These are phyloP conservation scores for Strix aluco DNA, from an alignment of 2,113 vertebrate species.

Conservation along the genomic window DNA sequence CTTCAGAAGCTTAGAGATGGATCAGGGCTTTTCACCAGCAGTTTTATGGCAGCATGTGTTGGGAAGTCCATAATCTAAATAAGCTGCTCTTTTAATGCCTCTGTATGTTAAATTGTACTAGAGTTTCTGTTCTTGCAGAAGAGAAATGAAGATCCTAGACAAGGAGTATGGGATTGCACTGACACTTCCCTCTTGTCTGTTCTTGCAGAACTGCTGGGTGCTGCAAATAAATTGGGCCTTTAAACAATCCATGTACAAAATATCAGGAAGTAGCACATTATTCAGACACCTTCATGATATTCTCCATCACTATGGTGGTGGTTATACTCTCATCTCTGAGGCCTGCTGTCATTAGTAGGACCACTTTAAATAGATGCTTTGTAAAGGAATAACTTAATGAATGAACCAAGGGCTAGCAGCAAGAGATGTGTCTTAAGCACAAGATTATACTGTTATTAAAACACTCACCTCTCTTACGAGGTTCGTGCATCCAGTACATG, in stretches of 20 bases:
- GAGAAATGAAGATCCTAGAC: not conserved
- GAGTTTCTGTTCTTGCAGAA: not conserved
- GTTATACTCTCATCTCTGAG: not conserved
- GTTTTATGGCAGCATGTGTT: not conserved
- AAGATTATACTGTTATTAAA: not conserved
- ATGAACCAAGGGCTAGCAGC: not conserved
- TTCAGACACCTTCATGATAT: not conserved
- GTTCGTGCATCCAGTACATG: not conserved
- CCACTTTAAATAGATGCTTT: accelerated
- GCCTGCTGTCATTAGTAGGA: not conserved
- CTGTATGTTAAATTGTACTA: not conserved
- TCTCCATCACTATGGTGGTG: not conserved
- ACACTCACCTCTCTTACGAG: accelerated
- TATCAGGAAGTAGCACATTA: accelerated
- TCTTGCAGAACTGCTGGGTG: not conserved
- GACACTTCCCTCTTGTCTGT: not conserved
- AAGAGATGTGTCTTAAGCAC: not conserved
- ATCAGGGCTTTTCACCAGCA: not conserved
- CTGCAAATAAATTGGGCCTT: not conserved
- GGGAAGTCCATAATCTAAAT: not conserved
- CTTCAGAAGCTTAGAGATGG: not conserved
- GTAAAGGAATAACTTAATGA: not conserved
- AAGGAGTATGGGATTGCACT: not conserved
- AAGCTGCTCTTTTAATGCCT: not conserved
- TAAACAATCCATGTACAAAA: not conserved